A percentile compares a stretch with the other conserved stretches of the same genome.
phyloP scores from a whole-genome alignment of 2,797 vertebrate species.

The Rallus crepitans region DNA sequence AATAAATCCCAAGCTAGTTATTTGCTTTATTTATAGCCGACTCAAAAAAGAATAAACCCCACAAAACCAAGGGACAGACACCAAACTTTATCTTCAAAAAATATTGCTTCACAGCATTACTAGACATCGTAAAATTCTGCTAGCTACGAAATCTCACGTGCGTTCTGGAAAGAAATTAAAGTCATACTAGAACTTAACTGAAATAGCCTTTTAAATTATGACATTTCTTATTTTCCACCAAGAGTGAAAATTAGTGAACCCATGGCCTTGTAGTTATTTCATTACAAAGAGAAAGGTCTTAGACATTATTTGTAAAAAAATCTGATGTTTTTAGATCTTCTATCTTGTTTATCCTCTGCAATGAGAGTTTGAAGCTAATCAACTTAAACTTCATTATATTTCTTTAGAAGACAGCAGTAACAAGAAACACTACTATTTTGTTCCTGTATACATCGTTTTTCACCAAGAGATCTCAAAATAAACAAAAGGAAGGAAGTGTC shows the following conservation, averaged over 20 bases:
- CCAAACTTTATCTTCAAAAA: background rate
- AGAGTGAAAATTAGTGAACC: background rate
- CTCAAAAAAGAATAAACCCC: background rate
- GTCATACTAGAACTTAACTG: background rate
- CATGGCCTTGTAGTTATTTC: background rate
- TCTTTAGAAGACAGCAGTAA: background rate
- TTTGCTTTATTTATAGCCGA: background rate
- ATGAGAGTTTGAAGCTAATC: background rate
- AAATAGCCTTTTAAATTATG: background rate
- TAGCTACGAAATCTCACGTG: background rate
- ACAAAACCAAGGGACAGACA: background rate
- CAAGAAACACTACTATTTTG: background rate
- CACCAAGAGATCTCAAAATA: background rate
- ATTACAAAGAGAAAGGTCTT: background rate
- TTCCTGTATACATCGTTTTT: background rate
- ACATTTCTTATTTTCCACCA: background rate
- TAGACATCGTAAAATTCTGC: background rate
- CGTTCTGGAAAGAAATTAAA: background rate
- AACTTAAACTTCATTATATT: background rate
- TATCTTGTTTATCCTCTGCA: background rate
- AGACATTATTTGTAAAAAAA: background rate
- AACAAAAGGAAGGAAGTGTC: slow-evolving; percentile 43
- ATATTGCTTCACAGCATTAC: background rate
- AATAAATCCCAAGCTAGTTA: background rate
- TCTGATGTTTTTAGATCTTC: background rate